Conservation (phyloP, 2,113 vertebrate genomes). For the Tetrax tetrax region DNA sequence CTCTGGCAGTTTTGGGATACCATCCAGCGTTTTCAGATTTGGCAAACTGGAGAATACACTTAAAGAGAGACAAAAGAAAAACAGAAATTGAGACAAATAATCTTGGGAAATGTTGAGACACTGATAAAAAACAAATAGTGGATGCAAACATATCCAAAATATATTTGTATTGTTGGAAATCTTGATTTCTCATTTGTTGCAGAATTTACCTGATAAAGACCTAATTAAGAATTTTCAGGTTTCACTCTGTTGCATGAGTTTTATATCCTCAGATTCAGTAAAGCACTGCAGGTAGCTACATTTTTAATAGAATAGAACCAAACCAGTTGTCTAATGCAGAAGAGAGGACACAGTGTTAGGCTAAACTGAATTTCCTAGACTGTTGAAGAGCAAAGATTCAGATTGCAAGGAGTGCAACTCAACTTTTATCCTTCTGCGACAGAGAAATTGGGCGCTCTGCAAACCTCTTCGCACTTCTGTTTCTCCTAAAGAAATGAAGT, state of each 20-base stretch:
- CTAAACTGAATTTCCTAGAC: not conserved
- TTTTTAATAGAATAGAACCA: not conserved
- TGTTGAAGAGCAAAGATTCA: not conserved
- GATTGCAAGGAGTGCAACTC: not conserved
- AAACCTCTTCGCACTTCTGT: not conserved
- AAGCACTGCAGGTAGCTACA: not conserved
- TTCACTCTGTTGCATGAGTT: not conserved
- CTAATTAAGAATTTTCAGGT: not conserved
- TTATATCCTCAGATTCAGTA: not conserved
- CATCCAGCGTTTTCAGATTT: conserved; percentile 92
- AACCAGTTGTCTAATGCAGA: not conserved
- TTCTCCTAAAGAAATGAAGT: not conserved
- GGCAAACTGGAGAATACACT: conserved; percentile 94
- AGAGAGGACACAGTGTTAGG: not conserved
- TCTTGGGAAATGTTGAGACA: not conserved
- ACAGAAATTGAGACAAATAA: not conserved
- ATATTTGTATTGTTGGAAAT: not conserved
- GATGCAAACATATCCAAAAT: not conserved
- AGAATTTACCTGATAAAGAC: not conserved
- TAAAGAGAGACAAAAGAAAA: conserved; percentile 41
- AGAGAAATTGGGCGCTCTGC: not conserved
- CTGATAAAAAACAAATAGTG: not conserved
- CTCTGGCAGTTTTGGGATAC: conserved; percentile 88
- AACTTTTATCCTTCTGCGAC: not conserved
- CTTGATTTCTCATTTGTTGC: not conserved